Evolutionary conservation across 2,797 vertebrate genomes (phyloP), one percentile per base, ranked within the genome.

Genomic region (Tolypeutes matacus): DNA sequence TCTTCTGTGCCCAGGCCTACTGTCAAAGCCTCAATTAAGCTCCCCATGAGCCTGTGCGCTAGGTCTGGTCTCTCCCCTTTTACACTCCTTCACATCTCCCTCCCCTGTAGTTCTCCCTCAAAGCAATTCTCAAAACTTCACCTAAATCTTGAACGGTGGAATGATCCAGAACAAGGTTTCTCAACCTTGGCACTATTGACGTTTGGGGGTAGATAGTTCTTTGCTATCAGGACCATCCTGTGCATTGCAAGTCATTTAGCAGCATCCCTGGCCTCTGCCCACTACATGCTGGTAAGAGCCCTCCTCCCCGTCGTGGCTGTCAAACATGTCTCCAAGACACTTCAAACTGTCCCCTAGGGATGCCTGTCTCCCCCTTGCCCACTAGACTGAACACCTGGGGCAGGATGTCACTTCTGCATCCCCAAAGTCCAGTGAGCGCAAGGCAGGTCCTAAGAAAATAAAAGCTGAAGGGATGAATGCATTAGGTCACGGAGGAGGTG

Each of bases 211-310:
- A 0, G 49, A 11, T 15, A 11, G 2, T 34, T 36, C n/a, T 58
- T 60, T 62, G 5, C 7, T 20, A 27, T 8, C 6, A 0, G 13
- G 5, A 20, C 7, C 0, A 1, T 12, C 29, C 49, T 4, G 29
- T 18, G 34, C 3, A 14, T 58, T 34, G 14, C 3, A 3, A 6
- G n/a, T 17, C 0, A 11, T 0, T 58, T 20, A 39, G 29, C 15
- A 7, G 72, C 20, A 23, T 0, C 21, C 23, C 12, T 4, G 39
- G 34, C 23, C 15, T 36, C 15, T 31, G 9, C 34, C 3, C 29
- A 7, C n/a, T 17, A 5, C 1, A 36, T 20, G 5, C 73, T 31
- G 46, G 51, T 3, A 62, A 25, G 23, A 60, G 7, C 39, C 67
- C 18, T 0, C 3, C 4, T 56, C 67, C 29, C 39, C 23, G 49